Evolutionary conservation across 2,888 invertebrate species (phyloP).

Genomic region (Abscondita cerata): DNA sequence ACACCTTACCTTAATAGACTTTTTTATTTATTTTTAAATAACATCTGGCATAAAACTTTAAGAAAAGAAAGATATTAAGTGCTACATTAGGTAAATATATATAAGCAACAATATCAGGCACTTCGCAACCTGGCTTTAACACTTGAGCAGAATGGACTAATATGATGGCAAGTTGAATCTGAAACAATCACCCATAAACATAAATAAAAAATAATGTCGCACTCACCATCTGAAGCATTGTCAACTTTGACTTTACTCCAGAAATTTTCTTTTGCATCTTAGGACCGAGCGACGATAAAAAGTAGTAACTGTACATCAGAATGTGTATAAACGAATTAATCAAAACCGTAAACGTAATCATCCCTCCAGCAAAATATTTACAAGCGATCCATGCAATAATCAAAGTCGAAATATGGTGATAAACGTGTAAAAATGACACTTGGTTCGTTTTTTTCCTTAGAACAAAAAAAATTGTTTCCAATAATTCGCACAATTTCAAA

Average conservation of each 20-base stretch:
- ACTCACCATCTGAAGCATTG: constrained; percentile 61
- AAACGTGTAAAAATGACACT: constrained; percentile 74
- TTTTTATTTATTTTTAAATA: constrained; percentile 57
- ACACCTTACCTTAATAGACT: too few relatives aligned
- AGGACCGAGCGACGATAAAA: constrained; percentile 69
- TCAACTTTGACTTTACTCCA: constrained; percentile 66
- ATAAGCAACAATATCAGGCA: constrained; percentile 60
- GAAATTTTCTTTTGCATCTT: constrained; percentile 62
- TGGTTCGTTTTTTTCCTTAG: constrained; percentile 75
- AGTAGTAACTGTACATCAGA: constrained; percentile 80
- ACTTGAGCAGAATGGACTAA: constrained; percentile 64
- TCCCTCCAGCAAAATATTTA: constrained; percentile 72
- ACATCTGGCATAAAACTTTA: constrained; percentile 69
- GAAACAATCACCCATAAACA: neutral
- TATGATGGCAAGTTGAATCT: constrained; percentile 68
- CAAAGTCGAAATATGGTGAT: constrained; percentile 72
- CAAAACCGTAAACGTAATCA: constrained; percentile 69
- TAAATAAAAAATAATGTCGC: too few relatives aligned
- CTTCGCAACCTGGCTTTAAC: constrained; percentile 64
- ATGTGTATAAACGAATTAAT: constrained; percentile 74
- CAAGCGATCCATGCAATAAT: constrained; percentile 67
- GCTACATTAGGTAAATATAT: constrained; percentile 69
- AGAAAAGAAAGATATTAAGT: constrained; percentile 75
- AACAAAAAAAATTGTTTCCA: constrained; percentile 77
- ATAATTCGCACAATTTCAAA: constrained; percentile 70